Evolutionary conservation across 2,888 invertebrate genomes (phyloP).

Genomic region (Listrodromus nycthemerus): DNA sequence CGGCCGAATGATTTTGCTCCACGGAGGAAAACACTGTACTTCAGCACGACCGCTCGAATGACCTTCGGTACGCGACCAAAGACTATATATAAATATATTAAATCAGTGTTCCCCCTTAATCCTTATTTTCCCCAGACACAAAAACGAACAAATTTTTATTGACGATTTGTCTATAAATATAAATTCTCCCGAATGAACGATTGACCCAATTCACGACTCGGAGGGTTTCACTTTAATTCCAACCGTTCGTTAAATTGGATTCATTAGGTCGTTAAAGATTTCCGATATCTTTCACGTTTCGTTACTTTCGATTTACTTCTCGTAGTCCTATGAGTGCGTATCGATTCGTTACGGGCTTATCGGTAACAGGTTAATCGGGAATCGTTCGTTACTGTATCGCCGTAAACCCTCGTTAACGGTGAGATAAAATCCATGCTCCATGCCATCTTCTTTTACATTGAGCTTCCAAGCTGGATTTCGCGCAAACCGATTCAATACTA

Average conservation of each 20-base stretch:
- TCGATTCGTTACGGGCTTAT: background rate
- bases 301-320: background rate
- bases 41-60: background rate
- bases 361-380: background rate
- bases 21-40: background rate
- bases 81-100: background rate
- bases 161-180: background rate
- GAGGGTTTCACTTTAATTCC: background rate
- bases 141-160: background rate
- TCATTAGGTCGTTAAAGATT: background rate
- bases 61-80: background rate
- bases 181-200: background rate
- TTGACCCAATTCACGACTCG: background rate
- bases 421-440: background rate
- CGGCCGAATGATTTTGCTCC: slow-evolving; percentile 1
- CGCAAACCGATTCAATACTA: slow-evolving; percentile 3
- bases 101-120: background rate
- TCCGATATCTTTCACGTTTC: background rate
- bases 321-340: background rate
- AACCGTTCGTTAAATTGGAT: background rate
- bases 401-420: background rate
- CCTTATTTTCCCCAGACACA: background rate
- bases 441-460: background rate
- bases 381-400: background rate
- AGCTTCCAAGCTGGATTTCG: background rate